These are phyloP conservation scores for Paramormyrops hopkinsi DNA, from an alignment of 2,797 vertebrate species.

Conservation along the genomic window DNA sequence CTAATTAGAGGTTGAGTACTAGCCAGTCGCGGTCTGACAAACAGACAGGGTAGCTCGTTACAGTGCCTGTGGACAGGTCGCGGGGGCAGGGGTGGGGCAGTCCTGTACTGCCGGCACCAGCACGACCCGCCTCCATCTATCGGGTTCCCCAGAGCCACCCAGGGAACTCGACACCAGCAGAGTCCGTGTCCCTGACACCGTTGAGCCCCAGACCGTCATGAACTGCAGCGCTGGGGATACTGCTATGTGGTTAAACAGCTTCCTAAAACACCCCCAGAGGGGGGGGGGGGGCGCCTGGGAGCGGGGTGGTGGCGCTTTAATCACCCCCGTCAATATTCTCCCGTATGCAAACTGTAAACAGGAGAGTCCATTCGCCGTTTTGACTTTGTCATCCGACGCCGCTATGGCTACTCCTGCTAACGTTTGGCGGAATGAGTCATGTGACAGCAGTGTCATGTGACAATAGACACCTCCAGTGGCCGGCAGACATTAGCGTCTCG, in stretches of 20 bases:
- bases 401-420: conserved; percentile 7
- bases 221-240: neutral
- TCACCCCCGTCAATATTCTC: neutral
- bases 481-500: conserved; percentile 34
- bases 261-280: neutral
- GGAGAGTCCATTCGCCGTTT: neutral
- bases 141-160: neutral
- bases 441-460: conserved; percentile 38
- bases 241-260: neutral
- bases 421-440: conserved; percentile 38
- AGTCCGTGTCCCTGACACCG: neutral
- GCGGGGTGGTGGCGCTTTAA: neutral
- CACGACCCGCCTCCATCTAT: neutral
- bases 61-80: conserved; percentile 24
- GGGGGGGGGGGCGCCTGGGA: neutral
- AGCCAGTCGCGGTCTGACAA: conserved; percentile 57
- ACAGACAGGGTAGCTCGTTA: conserved; percentile 62
- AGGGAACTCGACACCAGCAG: neutral
- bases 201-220: neutral
- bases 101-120: neutral
- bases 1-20: conserved; percentile 65
- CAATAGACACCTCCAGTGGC: conserved; percentile 27
- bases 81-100: neutral
- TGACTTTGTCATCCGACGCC: conserved; percentile 22
- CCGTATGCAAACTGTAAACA: neutral